Base-by-base conservation (phyloP, 2,113 vertebrate genomes). In the Todiramphus chloris region DNA sequence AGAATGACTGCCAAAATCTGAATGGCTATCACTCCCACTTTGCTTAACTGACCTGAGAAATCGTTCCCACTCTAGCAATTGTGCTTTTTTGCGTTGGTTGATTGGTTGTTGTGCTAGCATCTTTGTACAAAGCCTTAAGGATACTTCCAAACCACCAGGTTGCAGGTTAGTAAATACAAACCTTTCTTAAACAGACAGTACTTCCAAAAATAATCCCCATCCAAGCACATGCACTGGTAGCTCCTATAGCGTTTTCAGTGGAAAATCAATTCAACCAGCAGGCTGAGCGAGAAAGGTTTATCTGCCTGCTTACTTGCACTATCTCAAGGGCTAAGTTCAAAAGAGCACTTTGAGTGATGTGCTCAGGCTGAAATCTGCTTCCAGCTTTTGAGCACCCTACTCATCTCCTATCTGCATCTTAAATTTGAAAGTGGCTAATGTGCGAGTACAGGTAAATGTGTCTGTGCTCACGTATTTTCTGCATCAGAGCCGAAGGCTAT, bases 381-480 rank as follows among this genome's bases (percentile, higher is more conserved):
- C 53, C 74, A 73, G 48, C 31, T 73, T 94, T 60, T 87, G 78
- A 90, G 53, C 41, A 85, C 13, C 77, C 70, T 76, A 44, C 66
- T 87, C 60, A 37, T 92, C 88, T 89, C 33, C 43, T 72, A 55
- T 78, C 77, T 95, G 80, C 83, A 95, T 92, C 89, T 86, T 78
- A 81, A 88, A 86, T 89, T 50, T 67, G 33, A n/a, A 92, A 95
- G 77, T 74, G 74, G 27, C 33, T 94, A 39, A 80, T 81, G 14
- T 56, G 39, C 92, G 64, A 87, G 67, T 78, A 64, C 83, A 90
- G 92, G 76, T 94, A 83, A 80, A 96, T 88, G 64, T 84, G 76
- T 59, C 76, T 86, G 20, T 83, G 79, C 43, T 94, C 51, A 80
- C 7, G 3, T 60, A 81, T 93, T 92, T 96, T 90, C 94, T 90